Evolutionary conservation across 2,113 vertebrate species (phyloP), one percentile per base, ranked within the genome.

Genomic region (Myrmophylax atrothorax): DNA sequence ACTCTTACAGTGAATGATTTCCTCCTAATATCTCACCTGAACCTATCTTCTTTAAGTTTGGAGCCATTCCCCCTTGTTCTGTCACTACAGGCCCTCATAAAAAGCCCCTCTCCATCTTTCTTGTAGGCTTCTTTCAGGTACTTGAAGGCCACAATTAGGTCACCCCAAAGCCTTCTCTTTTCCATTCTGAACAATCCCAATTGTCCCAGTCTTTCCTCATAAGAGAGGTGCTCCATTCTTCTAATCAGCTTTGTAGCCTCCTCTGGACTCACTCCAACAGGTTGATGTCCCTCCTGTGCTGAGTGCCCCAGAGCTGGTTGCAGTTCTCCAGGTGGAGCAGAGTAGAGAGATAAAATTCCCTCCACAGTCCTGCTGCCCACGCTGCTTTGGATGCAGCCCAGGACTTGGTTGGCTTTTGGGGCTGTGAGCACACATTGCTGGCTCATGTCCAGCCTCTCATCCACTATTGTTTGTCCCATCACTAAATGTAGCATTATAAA

Each of bases 181-280:
- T 73, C 35, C 69, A 75, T 13, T 9, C 13, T 75, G 46, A 75
- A 60, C 28, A 46, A 31, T 11, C 16, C 16, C 4, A 63, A 9
- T 75, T 53, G 3, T 68, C 13, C 28, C 19, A 68, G 23, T 19
- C 9, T 75, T 68, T 47, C 23, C 28, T 59, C 18, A 25, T 14
- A 25, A 24, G 16, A 60, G 53, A 40, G 3, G 6, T 31, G 12
- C 3, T 60, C 46, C 28, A 67, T 11, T 52, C 58, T 60, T 67
- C 29, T 44, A 25, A n/a, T 6, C 8, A 60, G n/a, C 17, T 47
- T 53, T 0, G 0, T 68, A n/a, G 7, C n/a, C 23, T 80, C 14
- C 58, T 46, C 16, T 53, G 24, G 23, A 75, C 24, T 46, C 10
- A 16, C n/a, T 60, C 19, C 29, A 20, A 53, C 19, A 40, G 16